A percentile compares a stretch with the other conserved stretches of the same genome.
Conservation (phyloP, 2,113 vertebrate genomes). For the Saguinus midas region DNA sequence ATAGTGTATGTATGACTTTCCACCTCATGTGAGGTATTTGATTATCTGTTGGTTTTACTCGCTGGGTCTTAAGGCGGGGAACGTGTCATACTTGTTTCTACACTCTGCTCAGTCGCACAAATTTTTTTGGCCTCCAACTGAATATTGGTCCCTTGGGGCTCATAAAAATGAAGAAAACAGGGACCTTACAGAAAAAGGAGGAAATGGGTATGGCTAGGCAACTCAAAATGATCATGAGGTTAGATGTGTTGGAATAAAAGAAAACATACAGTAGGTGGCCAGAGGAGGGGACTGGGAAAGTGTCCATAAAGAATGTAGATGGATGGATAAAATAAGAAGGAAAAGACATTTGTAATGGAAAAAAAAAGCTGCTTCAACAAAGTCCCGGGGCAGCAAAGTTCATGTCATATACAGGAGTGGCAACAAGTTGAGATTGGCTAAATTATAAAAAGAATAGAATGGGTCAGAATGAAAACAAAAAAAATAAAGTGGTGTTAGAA, state of each 20-base stretch:
- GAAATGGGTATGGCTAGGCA: background rate
- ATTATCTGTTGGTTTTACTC: background rate
- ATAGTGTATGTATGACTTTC: background rate
- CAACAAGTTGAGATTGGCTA: background rate
- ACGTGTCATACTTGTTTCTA: background rate
- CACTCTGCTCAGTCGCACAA: background rate
- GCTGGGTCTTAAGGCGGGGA: background rate
- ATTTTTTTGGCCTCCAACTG: background rate
- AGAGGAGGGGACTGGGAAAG: background rate
- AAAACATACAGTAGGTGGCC: background rate
- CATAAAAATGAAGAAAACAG: background rate
- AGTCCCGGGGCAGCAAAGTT: background rate
- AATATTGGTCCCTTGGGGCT: background rate
- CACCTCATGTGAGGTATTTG: background rate
- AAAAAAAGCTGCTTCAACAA: background rate
- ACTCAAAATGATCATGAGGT: background rate
- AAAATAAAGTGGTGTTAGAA: background rate
- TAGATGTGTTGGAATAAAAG: background rate
- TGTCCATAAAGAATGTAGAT: background rate
- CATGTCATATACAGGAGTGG: background rate
- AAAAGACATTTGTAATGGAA: background rate
- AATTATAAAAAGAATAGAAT: background rate
- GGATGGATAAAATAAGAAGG: background rate
- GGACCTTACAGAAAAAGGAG: background rate
- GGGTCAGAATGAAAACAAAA: too few relatives aligned